Percentiles rank a stretch among this genome's conserved stretches.
phyloP scores from a whole-genome alignment of 2,797 vertebrate genomes.

The Danio kyathit region DNA sequence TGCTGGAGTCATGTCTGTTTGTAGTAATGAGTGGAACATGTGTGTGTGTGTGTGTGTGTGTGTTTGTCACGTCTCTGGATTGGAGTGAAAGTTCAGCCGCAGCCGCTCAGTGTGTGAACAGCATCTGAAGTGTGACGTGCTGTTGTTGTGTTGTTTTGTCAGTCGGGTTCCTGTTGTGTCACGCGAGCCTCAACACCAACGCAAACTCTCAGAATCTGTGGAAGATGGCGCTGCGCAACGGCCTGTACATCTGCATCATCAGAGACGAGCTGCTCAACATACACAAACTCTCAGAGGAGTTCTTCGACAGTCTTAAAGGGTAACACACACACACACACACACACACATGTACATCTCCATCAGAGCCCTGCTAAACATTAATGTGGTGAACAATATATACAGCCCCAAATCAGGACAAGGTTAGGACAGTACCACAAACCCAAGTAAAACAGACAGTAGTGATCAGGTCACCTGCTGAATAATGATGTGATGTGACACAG shows the following conservation, averaged over 20 bases:
- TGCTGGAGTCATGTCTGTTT: not conserved
- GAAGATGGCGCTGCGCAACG: slow-evolving; percentile 87
- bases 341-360: not conserved
- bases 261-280: slow-evolving; percentile 87
- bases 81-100: no score
- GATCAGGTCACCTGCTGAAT: no score
- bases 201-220: slow-evolving; percentile 86
- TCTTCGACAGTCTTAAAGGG: slow-evolving; percentile 89
- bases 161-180: slow-evolving; percentile 95
- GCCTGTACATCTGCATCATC: slow-evolving; percentile 84
- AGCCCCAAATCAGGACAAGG: no score
- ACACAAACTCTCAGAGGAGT: slow-evolving; percentile 91
- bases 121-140: not conserved
- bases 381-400: no score
- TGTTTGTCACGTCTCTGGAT: no score
- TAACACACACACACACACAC: slow-evolving; percentile 58
- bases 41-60: no score
- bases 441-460: no score
- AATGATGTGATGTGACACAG: no score
- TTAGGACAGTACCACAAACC: no score
- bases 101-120: not conserved
- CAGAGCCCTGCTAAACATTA: no score
- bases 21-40: no score
- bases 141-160: not conserved
- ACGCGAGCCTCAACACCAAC: slow-evolving; percentile 82